Evolutionary conservation across 2,797 vertebrate species (phyloP), one percentile per base, ranked within the genome.

Genomic region (Melanotaenia nigrans): DNA sequence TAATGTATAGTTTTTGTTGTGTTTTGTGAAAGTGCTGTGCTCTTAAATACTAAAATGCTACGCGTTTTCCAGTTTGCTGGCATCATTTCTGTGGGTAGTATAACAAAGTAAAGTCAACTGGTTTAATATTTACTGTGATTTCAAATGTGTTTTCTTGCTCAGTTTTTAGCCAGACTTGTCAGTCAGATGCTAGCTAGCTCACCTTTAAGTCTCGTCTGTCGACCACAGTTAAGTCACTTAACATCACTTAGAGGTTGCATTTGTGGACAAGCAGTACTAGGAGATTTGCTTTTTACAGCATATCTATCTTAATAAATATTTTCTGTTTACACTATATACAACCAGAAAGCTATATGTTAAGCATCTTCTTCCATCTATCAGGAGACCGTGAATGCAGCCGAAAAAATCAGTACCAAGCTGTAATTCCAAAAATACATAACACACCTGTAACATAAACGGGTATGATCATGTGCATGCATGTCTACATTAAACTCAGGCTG

Each of bases 381-480:
- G 66, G 64, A 70, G 63, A 24, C 42, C 7, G 63, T 69, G 24
- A 65, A 24, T 5, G 2, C 20, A 63, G 60, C 55, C 58, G 28
- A 81, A 75, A 49, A 64, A 25, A 76, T 68, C 22, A 69, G 71
- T 76, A 40, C 40, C 40, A 33, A 32, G 0, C 24, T 75, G 57
- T 68, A 61, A 72, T 73, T 24, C 70, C 45, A 1, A 42, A 54
- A 70, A 81, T 83, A 64, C 72, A 59, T 75, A 67, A 65, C 77
- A 82, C 61, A 71, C 69, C 56, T 61, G 57, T 47, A 22, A 54
- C 25, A 70, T 40, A 65, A 38, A 47, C 16, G 20, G 13, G 20
- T 67, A 38, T 22, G 16, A 22, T 22, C 22, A 40, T 33, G 14
- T 57, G 35, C 61, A 18, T 14, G 28, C 6, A 74, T 40, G 49